Evolutionary conservation across 2,113 vertebrate genomes (phyloP).

Genomic region (Phocoena phocoena): DNA sequence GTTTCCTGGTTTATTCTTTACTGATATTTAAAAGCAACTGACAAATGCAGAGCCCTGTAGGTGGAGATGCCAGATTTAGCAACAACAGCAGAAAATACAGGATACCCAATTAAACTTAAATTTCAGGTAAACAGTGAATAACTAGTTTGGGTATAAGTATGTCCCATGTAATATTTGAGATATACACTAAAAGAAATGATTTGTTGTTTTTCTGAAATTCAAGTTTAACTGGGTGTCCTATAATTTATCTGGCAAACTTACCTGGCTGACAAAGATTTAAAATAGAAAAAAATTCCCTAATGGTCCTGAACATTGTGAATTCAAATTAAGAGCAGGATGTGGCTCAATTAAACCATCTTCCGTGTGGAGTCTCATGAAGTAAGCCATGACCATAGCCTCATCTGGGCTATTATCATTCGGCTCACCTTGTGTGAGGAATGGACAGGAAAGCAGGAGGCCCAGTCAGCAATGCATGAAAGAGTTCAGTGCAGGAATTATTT

Average conservation of each 20-base stretch:
- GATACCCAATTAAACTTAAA: background rate
- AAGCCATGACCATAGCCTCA: background rate
- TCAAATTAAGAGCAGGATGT: background rate
- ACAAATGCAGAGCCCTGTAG: background rate
- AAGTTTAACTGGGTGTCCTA: background rate
- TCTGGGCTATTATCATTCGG: no score
- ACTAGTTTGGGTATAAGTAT: background rate
- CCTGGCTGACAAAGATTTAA: background rate
- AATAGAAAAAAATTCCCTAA: background rate
- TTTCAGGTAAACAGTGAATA: background rate
- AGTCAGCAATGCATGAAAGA: background rate
- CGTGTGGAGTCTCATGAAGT: background rate
- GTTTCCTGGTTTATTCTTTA: background rate
- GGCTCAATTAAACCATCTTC: background rate
- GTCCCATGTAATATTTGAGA: background rate
- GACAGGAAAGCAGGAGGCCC: rapidly evolving
- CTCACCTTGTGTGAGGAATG: background rate
- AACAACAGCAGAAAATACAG: background rate
- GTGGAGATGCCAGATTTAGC: background rate
- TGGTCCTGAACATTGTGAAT: background rate
- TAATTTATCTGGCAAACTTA: background rate
- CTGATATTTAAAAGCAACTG: background rate
- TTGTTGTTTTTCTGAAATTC: slow-evolving; percentile 21
- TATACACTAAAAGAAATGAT: background rate
- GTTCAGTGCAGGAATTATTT: background rate